Evolutionary conservation across 2,888 invertebrate genomes (phyloP), one percentile per base, ranked within the genome.

Genomic region (Argyresthia goedartella): DNA sequence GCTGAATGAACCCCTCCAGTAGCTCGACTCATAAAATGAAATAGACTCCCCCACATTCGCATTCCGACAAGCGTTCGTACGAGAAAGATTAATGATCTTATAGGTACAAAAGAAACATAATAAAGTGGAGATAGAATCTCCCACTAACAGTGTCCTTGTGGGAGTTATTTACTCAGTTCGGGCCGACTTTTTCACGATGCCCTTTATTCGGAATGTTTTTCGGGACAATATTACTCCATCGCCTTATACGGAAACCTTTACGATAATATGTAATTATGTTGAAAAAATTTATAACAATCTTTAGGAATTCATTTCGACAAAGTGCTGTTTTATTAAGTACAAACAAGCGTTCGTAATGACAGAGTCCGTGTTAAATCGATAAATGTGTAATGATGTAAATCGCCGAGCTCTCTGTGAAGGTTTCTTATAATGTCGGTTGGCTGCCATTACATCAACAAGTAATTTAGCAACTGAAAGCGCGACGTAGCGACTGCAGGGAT

Each of bases 41-140:
- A 86, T 86, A 86, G 85, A 86, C 85, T 82, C 84, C 82, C 85
- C 84, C 79, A 86, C 86, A 86, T 86, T 86, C 86, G 77, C 85
- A 86, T 85, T 85, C 86, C 85, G 86, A 86, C 86, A 85, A 85
- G 85, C 86, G 81, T 86, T 84, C 86, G 84, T 82, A 84, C 85
- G 82, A 81, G 82, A 85, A 85, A 86, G 86, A 86, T 86, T 86
- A 86, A 86, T 86, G 86, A 85, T 85, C 86, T 57, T 56, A 57
- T 60, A 25, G 25, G 25, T 25, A 84, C 85, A 86, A 85, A 86
- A 85, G 84, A 84, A 86, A 86, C 85, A 85, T 85, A 86, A 86
- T 85, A 86, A 85, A 84, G 76, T 79, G 76, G 75, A 85, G 85
- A 86, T 86, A 84, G 81, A 79, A 86, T 86, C 85, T 85, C 69